phyloP scores from a whole-genome alignment of 2,113 vertebrate genomes.

The Brevimyrus niger region DNA sequence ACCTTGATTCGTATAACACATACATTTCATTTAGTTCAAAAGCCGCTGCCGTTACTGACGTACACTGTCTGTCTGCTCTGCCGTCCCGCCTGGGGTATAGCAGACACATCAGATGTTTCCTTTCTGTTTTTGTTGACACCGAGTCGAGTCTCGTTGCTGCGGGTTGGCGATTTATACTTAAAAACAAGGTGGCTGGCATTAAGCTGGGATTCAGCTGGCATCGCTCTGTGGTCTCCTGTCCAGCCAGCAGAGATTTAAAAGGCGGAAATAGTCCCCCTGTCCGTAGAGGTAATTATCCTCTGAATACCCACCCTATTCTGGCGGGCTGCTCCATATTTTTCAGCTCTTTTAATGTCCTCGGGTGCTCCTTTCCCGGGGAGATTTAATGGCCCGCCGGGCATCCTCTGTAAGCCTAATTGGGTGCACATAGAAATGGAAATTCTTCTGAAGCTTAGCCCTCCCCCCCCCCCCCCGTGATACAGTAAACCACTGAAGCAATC shows the following conservation, averaged over 20 bases:
- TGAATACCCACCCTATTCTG: not conserved
- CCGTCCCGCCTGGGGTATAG: not conserved
- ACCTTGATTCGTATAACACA: not conserved
- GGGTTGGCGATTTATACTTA: not conserved
- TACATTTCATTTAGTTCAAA: not conserved
- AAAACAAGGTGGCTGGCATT: not conserved
- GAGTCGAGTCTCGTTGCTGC: not conserved
- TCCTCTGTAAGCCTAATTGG: not conserved
- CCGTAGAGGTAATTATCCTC: constrained; percentile 2
- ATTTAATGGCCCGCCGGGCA: not conserved
- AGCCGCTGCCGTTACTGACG: not conserved
- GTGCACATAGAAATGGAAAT: not conserved
- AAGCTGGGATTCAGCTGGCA: not conserved
- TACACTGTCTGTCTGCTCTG: not conserved
- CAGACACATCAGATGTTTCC: not conserved
- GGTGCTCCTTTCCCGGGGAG: not conserved
- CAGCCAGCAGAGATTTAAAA: not conserved
- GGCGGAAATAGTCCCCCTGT: not conserved
- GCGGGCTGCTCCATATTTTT: not conserved
- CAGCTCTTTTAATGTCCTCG: not conserved
- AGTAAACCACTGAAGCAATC: not conserved
- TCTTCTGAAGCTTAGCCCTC: not conserved
- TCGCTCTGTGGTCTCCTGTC: not conserved
- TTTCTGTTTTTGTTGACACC: not conserved
- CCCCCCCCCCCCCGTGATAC: too few species aligned